These are phyloP conservation scores for Oithona nana DNA, from an alignment of 2,888 invertebrate genomes.

Conservation along the genomic window DNA sequence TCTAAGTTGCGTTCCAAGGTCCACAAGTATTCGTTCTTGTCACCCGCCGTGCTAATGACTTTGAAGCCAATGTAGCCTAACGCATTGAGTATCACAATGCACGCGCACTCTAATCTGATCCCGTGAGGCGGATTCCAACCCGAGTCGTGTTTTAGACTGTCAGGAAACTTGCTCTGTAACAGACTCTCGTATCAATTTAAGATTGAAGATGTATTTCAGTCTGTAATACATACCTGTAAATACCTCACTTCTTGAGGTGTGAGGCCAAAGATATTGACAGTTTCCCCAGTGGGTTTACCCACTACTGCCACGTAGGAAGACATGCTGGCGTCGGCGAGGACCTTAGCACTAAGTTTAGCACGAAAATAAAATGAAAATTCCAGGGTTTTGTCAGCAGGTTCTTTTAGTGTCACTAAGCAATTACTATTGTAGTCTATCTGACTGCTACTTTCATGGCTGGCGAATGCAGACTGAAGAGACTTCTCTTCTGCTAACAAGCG, in stretches of 20 bases:
- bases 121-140: constrained; percentile 7
- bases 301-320: constrained; percentile 12
- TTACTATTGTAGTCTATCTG: too few species aligned
- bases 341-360: too few species aligned
- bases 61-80: constrained; percentile 16
- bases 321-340: too few species aligned
- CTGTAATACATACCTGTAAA: constrained; percentile 12
- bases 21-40: constrained; percentile 14
- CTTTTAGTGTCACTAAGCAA: too few species aligned
- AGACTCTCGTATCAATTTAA: neutral
- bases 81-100: constrained; percentile 14
- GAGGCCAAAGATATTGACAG: constrained; percentile 9
- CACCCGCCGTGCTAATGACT: constrained; percentile 8
- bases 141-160: neutral
- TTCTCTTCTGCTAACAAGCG: too few species aligned
- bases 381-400: too few species aligned
- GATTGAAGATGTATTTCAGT: too few species aligned
- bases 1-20: constrained; percentile 16
- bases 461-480: too few species aligned
- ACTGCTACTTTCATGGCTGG: too few species aligned
- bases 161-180: constrained; percentile 12
- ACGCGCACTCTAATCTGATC: constrained; percentile 1
- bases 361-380: too few species aligned
- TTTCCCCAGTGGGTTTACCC: constrained; percentile 11
- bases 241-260: constrained; percentile 17